phyloP scores from a whole-genome alignment of 2,797 vertebrate genomes.

The Myoxocephalus aenaeus region DNA sequence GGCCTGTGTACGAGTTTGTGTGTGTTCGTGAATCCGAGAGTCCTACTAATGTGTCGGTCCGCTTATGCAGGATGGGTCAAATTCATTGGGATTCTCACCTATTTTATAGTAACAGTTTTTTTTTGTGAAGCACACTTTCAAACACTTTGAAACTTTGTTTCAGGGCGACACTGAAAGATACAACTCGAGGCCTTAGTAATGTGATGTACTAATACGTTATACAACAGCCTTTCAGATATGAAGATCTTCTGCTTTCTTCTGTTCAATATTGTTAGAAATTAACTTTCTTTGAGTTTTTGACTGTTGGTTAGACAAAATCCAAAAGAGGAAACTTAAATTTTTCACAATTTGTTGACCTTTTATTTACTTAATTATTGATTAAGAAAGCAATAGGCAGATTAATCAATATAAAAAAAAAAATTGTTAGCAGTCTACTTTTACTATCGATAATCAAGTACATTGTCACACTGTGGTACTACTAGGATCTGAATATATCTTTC shows the following conservation, averaged over 20 bases:
- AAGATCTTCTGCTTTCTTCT: neutral
- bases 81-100: neutral
- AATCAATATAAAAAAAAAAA: too few species aligned
- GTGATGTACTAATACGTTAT: neutral
- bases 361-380: neutral
- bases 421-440: too few species aligned
- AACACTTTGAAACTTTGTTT: neutral
- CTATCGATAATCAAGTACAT: too few species aligned
- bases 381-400: too few species aligned
- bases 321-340: too few species aligned
- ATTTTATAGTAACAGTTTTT: too few species aligned
- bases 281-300: neutral
- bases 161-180: neutral
- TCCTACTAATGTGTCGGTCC: neutral
- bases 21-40: neutral
- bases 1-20: neutral
- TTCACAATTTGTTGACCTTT: neutral
- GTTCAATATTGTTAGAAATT: neutral
- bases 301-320: neutral
- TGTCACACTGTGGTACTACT: too few species aligned
- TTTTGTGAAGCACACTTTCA: too few species aligned
- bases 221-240: neutral
- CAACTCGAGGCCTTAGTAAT: neutral
- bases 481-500: neutral
- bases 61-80: neutral